Evolutionary conservation across 1,140 invertebrate species (phyloP), one percentile per base, ranked within the genome.

Genomic region (Chironomus tepperi): DNA sequence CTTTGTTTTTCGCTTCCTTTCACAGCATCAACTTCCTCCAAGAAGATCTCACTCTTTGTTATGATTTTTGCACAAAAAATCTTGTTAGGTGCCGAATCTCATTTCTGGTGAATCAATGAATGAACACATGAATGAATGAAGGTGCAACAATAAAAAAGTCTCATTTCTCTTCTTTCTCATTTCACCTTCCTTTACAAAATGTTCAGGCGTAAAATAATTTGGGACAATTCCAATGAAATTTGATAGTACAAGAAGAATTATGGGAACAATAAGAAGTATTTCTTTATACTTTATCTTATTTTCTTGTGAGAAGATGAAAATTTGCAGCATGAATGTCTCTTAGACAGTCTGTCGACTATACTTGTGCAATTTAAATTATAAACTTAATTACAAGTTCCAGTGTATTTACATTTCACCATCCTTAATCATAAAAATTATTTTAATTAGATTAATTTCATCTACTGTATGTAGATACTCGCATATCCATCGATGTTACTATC

Each of bases 51-150:
- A 10, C 8, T 57, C 47, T 57, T 57, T n/a, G 12, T 57, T 57
- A 57, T 57, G 5, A 34, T 34, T 15, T 57, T 12, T 57, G 47
- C 47, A 57, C 12, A 57, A 57, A 57, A n/a, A 12, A 57, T n/a
- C 47, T 57, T 57, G 12, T 57, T 57, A 57, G 47, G 47, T 57
- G 47, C 47, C n/a, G 47, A 57, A 57, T 57, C 47, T 57, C 47
- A 57, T n/a, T 57, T 57, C 47, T 57, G n/a, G 47, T n/a, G 47
- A 57, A 57, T 57, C 47, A 57, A 57, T 57, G 47, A 57, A 57
- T 57, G 47, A 57, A 57, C n/a, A n/a, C n/a, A 15, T 34, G n/a
- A 57, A 57, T 57, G 47, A 57, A 57, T 57, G 47, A 57, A 47
- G n/a, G 3, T 57, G 47, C 47, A 57, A 5, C 12, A 57, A 12